Percentiles rank a stretch among this genome's conserved stretches.
These are phyloP conservation scores for Rhynchophorus ferrugineus DNA, from an alignment of 1,140 invertebrate species.

Conservation along the genomic window DNA sequence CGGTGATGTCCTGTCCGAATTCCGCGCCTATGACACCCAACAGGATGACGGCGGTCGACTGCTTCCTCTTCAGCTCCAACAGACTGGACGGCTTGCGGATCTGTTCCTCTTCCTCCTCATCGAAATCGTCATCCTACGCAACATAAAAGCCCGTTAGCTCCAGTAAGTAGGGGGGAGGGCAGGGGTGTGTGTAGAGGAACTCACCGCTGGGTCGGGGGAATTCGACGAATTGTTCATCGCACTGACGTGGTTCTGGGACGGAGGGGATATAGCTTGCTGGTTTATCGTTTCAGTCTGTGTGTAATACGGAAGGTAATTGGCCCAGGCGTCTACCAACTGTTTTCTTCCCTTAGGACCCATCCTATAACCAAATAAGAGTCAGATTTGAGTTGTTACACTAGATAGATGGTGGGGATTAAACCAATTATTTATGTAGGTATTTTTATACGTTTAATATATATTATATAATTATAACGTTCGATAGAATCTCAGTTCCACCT, in stretches of 20 bases:
- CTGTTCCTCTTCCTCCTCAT: slow-evolving; percentile 75
- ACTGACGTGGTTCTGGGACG: slow-evolving; percentile 35
- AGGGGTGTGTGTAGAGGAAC: no score
- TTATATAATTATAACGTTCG: no score
- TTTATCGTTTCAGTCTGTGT: slow-evolving; percentile 64
- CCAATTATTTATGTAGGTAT: no score
- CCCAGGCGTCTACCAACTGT: slow-evolving; percentile 88
- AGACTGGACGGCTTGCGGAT: slow-evolving; percentile 74
- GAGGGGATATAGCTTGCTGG: slow-evolving; percentile 42
- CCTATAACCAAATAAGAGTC: slow-evolving; percentile 36
- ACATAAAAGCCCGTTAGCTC: no score
- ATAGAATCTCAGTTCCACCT: no score
- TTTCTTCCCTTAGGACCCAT: slow-evolving; percentile 90
- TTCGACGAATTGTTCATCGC: slow-evolving; percentile 37
- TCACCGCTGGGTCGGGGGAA: slow-evolving; percentile 38
- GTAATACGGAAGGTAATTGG: slow-evolving; percentile 85
- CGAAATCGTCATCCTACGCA: slow-evolving; percentile 66
- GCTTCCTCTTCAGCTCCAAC: slow-evolving; percentile 85
- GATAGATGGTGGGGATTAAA: not conserved
- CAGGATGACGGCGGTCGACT: slow-evolving; percentile 94
- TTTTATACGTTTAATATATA: no score
- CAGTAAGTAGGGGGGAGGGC: no score
- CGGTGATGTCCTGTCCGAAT: slow-evolving; percentile 86
- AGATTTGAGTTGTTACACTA: not conserved
- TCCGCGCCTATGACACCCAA: slow-evolving; percentile 96